A percentile compares a stretch with the other conserved stretches of the same genome.
These are phyloP conservation scores for Sus scrofa DNA, from an alignment of 2,113 vertebrate species.

Conservation along the genomic window DNA sequence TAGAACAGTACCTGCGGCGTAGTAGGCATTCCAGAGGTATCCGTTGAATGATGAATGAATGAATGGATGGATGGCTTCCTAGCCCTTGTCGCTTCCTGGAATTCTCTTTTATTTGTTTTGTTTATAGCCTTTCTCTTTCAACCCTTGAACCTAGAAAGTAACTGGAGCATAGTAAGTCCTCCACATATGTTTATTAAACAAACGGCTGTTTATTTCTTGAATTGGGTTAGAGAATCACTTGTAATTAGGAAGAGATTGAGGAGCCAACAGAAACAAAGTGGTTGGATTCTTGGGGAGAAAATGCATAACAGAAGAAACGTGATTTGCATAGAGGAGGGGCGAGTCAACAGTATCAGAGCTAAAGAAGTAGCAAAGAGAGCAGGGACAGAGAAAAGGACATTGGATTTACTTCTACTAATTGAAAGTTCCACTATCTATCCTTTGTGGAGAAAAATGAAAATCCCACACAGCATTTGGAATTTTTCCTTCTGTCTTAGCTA, in stretches of 20 bases:
- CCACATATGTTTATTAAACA: conserved; percentile 34
- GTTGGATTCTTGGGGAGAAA: conserved; percentile 32
- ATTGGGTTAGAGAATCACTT: conserved; percentile 39
- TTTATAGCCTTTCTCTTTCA: conserved; percentile 30
- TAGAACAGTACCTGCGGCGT: background rate
- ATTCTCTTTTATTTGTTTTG: conserved; percentile 54
- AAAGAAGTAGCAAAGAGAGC: background rate
- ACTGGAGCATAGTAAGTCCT: conserved; percentile 4
- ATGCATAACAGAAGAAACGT: background rate
- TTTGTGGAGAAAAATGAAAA: conserved; percentile 57
- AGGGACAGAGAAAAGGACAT: background rate
- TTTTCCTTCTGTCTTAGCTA: conserved; percentile 51
- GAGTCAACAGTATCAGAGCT: background rate
- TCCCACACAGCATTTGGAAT: conserved; percentile 10
- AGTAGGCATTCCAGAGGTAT: conserved; percentile 35
- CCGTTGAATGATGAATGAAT: conserved; percentile 31
- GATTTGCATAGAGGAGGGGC: background rate
- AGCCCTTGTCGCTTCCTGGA: conserved; percentile 44
- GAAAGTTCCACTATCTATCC: conserved; percentile 43
- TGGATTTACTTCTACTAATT: conserved; percentile 54
- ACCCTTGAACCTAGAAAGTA: conserved; percentile 33
- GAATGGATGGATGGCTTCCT: background rate
- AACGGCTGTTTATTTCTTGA: conserved; percentile 45
- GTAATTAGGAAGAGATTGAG: conserved; percentile 38
- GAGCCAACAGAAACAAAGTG: conserved; percentile 37